These are phyloP conservation scores for Hirudinaria manillensis DNA, from an alignment of 2,888 invertebrate genomes.

Conservation along the genomic window DNA sequence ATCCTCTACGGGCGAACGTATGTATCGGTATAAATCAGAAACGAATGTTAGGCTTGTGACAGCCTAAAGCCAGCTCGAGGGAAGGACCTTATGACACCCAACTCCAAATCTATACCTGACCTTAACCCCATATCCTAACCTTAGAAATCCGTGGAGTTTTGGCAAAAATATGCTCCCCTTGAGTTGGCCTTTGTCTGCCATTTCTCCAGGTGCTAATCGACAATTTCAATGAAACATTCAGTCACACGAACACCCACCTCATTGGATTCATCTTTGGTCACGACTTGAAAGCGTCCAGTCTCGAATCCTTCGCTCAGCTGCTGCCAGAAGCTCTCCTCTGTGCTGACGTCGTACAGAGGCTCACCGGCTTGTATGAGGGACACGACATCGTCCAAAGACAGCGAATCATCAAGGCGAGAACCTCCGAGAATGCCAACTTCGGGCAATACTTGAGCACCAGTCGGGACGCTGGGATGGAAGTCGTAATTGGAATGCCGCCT, in stretches of 20 bases:
- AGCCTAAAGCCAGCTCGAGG: too few species aligned
- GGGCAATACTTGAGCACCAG: background rate
- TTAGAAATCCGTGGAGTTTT: too few species aligned
- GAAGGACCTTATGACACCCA: too few species aligned
- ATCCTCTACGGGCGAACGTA: too few species aligned
- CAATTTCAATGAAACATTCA: too few species aligned
- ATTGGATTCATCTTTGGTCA: background rate
- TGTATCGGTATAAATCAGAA: too few species aligned
- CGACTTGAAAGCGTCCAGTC: background rate
- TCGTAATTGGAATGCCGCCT: background rate
- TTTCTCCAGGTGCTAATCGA: too few species aligned
- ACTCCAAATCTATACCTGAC: too few species aligned
- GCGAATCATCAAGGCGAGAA: background rate
- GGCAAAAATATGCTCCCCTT: too few species aligned
- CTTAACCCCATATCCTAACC: too few species aligned
- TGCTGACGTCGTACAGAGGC: constrained; percentile 9
- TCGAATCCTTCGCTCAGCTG: constrained; percentile 3
- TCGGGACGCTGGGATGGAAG: background rate
- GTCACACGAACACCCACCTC: background rate
- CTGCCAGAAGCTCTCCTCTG: constrained; percentile 18
- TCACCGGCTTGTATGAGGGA: background rate
- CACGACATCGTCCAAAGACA: constrained; percentile 11
- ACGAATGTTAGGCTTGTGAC: too few species aligned
- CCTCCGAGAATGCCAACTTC: background rate
- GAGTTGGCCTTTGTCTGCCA: too few species aligned